Evolutionary conservation across 2,888 invertebrate species (phyloP), one percentile per base, ranked within the genome.

Genomic region (Baronia brevicornis): DNA sequence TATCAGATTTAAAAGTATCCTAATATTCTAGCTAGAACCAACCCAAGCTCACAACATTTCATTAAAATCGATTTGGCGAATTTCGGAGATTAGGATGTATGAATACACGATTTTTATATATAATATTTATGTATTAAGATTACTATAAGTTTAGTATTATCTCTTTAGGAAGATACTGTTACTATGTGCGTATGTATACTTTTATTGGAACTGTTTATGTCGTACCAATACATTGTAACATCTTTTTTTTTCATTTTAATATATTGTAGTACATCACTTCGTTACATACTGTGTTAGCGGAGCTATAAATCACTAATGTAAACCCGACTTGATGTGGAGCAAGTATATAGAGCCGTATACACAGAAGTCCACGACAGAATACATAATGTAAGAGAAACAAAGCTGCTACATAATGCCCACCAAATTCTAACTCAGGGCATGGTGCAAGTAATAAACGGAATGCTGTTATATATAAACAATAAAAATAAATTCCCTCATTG

Each of bases 321-420:
- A 37, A 37, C 32, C 24, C 28, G 32, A 32, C 11, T 22, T 36
- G 31, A 41, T 29, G 38, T 41, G 38, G 31, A 43, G 44, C 38
- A 29, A n/a, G 33, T 39, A 47, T 26, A 47, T 49, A 50, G 39
- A 46, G 41, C 34, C 41, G 38, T 43, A 45, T 47, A 46, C 49
- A 57, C 48, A 64, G 56, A 59, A 60, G 73, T 77, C 72, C 68
- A 53, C 62, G 56, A 46, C 53, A 48, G 66, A 69, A 77, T 75
- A 78, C 61, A 75, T 75, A 70, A 75, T 70, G 68, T 72, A 60
- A 60, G 57, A 54, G 62, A 66, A 72, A 74, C 75, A 73, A 71
- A 68, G 69, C 75, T 64, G 54, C 55, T 61, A 65, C 60, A 66
- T 79, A 73, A 79, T 77, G 74, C 74, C 72, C 73, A 67, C 75